These are phyloP conservation scores for Magallana ariakensis DNA, from an alignment of 1,140 invertebrate species.

Conservation along the genomic window DNA sequence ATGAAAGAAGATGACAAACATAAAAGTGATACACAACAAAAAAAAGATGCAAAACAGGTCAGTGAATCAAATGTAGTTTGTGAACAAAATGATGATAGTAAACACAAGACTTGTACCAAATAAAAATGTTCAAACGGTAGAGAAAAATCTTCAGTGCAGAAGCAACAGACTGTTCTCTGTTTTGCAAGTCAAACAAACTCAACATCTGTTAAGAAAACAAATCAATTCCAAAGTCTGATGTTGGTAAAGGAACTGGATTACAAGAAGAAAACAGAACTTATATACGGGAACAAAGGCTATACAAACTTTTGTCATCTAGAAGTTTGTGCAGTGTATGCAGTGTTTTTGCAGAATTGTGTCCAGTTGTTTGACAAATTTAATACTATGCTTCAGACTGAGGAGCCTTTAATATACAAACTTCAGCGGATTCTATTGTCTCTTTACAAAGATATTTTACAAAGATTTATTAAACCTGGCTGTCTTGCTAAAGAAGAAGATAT, in stretches of 20 bases:
- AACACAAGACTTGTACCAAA: not conserved
- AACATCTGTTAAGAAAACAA: no score
- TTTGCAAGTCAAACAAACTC: no score
- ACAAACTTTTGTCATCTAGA: conserved; percentile 19
- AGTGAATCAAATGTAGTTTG: conserved; percentile 20
- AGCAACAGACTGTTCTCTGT: no score
- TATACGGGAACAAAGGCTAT: conserved; percentile 21
- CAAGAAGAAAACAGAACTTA: conserved; percentile 5
- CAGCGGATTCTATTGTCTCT: conserved; percentile 7
- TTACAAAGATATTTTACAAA: conserved; percentile 34
- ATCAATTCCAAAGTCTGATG: no score
- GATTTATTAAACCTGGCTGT: conserved; percentile 39
- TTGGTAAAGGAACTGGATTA: not conserved
- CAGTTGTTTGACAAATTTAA: conserved; percentile 49
- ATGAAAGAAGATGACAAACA: conserved; percentile 38
- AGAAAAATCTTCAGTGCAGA: conserved; percentile 11
- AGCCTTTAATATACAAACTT: conserved; percentile 55
- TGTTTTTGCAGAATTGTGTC: conserved; percentile 53
- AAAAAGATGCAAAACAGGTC: no score
- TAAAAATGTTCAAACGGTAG: not conserved
- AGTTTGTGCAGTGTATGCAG: conserved; percentile 40
- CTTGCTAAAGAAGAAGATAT: not conserved
- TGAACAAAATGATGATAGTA: conserved; percentile 17
- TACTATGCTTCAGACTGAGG: conserved; percentile 35
- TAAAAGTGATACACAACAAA: conserved; percentile 23